These are phyloP conservation scores for Andrena fulva DNA, from an alignment of 2,888 invertebrate species.

Conservation along the genomic window DNA sequence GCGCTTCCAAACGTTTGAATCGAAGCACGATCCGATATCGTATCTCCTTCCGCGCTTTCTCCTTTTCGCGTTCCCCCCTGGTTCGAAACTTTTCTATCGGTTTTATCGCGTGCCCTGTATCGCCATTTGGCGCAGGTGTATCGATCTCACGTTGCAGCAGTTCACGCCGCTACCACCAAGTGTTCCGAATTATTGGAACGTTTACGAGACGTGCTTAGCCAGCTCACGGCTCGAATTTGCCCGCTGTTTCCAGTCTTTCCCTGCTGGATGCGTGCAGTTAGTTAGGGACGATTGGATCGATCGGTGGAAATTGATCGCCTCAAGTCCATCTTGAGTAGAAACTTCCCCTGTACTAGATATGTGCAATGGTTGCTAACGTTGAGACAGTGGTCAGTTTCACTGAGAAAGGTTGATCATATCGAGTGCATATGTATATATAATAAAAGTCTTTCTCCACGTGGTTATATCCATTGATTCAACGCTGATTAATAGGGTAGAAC, in stretches of 20 bases:
- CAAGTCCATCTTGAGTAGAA: neutral
- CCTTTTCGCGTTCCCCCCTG: constrained; percentile 35
- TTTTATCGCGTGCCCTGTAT: constrained; percentile 45
- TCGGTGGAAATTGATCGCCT: neutral
- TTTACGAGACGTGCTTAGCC: constrained; percentile 36
- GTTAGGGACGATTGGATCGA: neutral
- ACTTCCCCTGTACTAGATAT: too few species aligned
- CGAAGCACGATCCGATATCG: constrained; percentile 40
- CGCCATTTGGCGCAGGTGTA: constrained; percentile 41
- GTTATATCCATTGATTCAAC: too few species aligned
- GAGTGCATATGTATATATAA: too few species aligned
- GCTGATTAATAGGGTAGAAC: too few species aligned
- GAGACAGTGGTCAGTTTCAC: too few species aligned
- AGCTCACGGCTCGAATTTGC: constrained; percentile 18
- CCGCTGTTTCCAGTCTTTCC: constrained; percentile 11
- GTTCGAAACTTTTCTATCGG: constrained; percentile 37
- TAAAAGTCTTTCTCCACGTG: too few species aligned
- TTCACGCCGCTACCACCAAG: constrained; percentile 33
- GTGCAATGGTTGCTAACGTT: too few species aligned
- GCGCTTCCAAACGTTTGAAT: constrained; percentile 58
- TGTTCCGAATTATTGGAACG: constrained; percentile 47
- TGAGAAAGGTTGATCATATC: too few species aligned
- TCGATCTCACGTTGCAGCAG: constrained; percentile 46
- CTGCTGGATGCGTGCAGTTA: neutral
- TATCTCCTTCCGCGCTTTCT: constrained; percentile 40